Evolutionary conservation across 1,140 invertebrate genomes (phyloP).

Genomic region (Listronotus bonariensis): DNA sequence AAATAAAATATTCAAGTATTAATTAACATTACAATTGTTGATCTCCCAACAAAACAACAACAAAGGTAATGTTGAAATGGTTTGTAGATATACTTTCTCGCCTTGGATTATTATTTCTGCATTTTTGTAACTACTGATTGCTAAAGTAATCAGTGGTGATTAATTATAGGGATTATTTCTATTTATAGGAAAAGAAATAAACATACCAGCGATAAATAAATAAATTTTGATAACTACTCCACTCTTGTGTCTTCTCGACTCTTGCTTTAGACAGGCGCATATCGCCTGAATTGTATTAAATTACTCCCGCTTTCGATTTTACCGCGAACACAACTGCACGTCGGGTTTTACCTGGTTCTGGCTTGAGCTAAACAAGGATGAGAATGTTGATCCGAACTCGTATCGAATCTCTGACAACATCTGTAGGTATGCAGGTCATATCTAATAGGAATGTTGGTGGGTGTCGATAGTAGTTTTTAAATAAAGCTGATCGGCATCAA

Average conservation of each 20-base stretch:
- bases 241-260: neutral
- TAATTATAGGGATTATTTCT: neutral
- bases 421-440: no score
- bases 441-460: no score
- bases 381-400: no score
- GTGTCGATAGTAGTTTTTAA: no score
- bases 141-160: neutral
- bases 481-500: no score
- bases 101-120: neutral
- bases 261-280: neutral
- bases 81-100: neutral
- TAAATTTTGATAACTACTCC: neutral
- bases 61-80: slow-evolving; percentile 12
- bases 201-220: slow-evolving; percentile 11
- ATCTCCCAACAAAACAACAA: slow-evolving; percentile 3
- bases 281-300: neutral
- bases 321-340: no score
- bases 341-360: no score
- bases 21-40: slow-evolving; percentile 6
- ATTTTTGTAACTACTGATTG: neutral
- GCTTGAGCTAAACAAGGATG: no score
- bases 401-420: no score
- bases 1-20: slow-evolving; percentile 28
- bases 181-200: neutral
- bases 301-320: neutral